phyloP scores from a whole-genome alignment of 2,113 vertebrate genomes.

The Lathamus discolor region DNA sequence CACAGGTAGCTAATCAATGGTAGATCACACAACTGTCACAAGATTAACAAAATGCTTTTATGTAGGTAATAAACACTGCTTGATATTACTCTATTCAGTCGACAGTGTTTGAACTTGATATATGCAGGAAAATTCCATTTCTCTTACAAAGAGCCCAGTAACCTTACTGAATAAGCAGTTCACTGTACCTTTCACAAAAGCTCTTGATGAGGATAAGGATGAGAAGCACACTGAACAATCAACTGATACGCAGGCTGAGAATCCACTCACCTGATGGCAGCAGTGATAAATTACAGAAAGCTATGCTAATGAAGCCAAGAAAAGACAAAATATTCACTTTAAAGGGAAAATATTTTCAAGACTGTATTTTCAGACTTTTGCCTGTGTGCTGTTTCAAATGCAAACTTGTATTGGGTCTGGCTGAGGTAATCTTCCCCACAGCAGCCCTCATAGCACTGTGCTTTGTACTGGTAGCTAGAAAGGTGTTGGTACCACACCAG shows the following conservation, averaged over 20 bases:
- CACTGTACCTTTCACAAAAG: background rate
- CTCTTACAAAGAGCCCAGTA: background rate
- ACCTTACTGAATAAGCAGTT: background rate
- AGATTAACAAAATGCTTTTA: background rate
- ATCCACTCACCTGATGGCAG: background rate
- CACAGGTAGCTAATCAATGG: slow-evolving; percentile 21
- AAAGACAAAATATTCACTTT: background rate
- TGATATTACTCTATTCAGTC: background rate
- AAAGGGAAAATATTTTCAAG: background rate
- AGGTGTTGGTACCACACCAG: background rate
- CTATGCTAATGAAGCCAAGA: background rate
- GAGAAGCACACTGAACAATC: background rate
- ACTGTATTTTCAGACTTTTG: background rate
- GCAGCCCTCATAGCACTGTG: background rate
- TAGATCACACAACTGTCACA: background rate
- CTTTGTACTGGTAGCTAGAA: background rate
- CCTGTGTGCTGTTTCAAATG: background rate
- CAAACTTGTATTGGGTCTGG: background rate
- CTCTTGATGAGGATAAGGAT: background rate
- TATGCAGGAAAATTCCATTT: background rate
- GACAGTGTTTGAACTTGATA: background rate
- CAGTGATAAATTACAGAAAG: background rate
- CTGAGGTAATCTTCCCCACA: background rate
- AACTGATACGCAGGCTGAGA: background rate
- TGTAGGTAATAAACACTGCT: background rate